Base-by-base conservation (phyloP, 2,888 invertebrate genomes). In the Taphrorychus bicolor region DNA sequence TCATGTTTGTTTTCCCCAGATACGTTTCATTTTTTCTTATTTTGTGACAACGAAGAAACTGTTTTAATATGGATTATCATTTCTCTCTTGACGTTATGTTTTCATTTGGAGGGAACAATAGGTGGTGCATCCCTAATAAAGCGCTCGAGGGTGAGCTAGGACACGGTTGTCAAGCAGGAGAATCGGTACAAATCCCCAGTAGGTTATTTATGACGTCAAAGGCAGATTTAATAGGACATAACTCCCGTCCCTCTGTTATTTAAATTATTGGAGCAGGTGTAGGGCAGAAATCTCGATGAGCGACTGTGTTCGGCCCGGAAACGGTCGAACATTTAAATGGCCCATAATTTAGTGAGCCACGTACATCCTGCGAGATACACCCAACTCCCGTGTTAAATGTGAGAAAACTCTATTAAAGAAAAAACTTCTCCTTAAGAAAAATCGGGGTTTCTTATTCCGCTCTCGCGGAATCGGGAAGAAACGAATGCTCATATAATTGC, bases 261-360 rank as follows among this genome's bases (percentile, higher is more conserved):
- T 72, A 71, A 74, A 72, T 72, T 70, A 71, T 71, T 69, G 71
- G 66, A 72, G 72, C 73, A 73, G 72, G 72, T 75, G 73, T 64
- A 68, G 52, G 42, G 48, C 42, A 62, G 61, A 58, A 67, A 67
- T 67, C 66, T 67, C 60, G 53, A 24, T 54, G 17, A 65, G 40
- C 24, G 65, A 60, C 60, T 32, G 32, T 22, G 58, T 54, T 22
- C 58, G 40, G 58, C 16, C 63, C 59, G 58, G 61, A 61, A 57
- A 56, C 23, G 40, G 42, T 57, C 66, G 58, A 67, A 67, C 57
- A 61, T 62, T 58, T 62, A 67, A 61, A 52, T 57, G 66, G 58
- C 51, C 51, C 51, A 51, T 51, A 51, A 51, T 51, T 51, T 21
- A 51, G 51, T 7, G 7, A 21, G n/a, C 51, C 51, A n/a, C 51